Percentiles rank a stretch among this genome's conserved stretches.
phyloP scores from a whole-genome alignment of 2,113 vertebrate genomes.

The Engystomops pustulosus region DNA sequence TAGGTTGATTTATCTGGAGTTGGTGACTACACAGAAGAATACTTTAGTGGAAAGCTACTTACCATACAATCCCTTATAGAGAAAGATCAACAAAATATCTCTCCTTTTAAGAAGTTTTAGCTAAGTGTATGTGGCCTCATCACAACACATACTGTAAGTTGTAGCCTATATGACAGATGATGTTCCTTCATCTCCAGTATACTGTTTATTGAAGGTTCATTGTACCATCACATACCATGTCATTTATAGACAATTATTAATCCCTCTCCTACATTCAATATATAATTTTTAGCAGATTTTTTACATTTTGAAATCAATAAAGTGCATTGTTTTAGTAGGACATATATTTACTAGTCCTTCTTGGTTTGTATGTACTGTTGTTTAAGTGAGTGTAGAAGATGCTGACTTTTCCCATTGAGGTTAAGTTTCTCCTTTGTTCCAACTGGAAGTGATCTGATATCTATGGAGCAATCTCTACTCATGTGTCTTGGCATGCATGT shows the following conservation, averaged over 20 bases:
- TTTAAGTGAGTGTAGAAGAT: neutral
- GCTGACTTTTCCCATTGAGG: neutral
- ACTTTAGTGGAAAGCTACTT: neutral
- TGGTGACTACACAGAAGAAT: neutral
- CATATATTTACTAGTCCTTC: neutral
- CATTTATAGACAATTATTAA: neutral
- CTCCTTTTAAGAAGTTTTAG: neutral
- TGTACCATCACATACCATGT: neutral
- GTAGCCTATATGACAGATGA: neutral
- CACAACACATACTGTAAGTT: no score
- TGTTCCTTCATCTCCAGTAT: neutral
- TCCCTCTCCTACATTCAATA: neutral
- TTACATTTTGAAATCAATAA: neutral
- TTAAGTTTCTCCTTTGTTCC: conserved; percentile 14
- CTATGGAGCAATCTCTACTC: neutral
- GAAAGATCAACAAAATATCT: neutral
- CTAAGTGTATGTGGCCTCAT: neutral
- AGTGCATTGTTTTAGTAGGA: neutral
- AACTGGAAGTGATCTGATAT: conserved; percentile 12
- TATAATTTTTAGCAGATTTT: neutral
- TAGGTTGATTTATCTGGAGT: neutral
- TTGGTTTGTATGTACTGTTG: neutral
- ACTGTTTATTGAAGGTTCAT: neutral
- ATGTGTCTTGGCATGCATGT: conserved; percentile 11
- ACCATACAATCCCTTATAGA: neutral